Evolutionary conservation across 2,888 invertebrate genomes (phyloP), one percentile per base, ranked within the genome.

Genomic region (Notocelia uddmanniana): DNA sequence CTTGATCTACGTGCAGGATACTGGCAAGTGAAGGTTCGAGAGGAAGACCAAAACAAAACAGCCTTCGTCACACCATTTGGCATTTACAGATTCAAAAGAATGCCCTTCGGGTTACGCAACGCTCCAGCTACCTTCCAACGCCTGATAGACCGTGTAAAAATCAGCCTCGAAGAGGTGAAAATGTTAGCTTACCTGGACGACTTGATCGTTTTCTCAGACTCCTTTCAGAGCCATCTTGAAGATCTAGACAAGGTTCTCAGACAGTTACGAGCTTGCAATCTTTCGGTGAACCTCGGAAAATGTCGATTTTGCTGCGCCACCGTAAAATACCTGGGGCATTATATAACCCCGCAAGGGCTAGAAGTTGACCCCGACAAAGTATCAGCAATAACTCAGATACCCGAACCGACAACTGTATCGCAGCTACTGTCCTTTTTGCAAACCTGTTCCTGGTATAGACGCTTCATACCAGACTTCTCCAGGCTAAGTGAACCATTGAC

Each of bases 101-200:
- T 37, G 71, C 66, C 63, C 13, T 60, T 60, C 10, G 60, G 52
- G n/a, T 58, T 80, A 1, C 71, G 78, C 9, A 79, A 78, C 41
- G 78, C 79, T 0, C 77, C 79, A 3, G 75, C 76, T 0, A 79
- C 79, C 0, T 79, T 81, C 62, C 80, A 80, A 52, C 48, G 78
- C 19, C 23, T 76, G 26, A 77, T 79, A 58, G 76, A 78, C 69
- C 15, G 73, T 26, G 69, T 78, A 9, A 57, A 66, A 13, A 41
- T 70, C 2, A 48, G 52, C 5, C 59, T 75, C 0, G 69, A 48
- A 15, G 52, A 73, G 0, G 41, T 75, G 9, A 75, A 74, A 11
- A 31, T 78, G 2, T 66, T 78, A 6, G 68, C 64, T 0, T 85
- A 84, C 64, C 62, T 84, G 0, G 84, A 84, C 75, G 83, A 85